phyloP scores from a whole-genome alignment of 2,888 invertebrate genomes.

The Scaptomyza cyrtandrae region DNA sequence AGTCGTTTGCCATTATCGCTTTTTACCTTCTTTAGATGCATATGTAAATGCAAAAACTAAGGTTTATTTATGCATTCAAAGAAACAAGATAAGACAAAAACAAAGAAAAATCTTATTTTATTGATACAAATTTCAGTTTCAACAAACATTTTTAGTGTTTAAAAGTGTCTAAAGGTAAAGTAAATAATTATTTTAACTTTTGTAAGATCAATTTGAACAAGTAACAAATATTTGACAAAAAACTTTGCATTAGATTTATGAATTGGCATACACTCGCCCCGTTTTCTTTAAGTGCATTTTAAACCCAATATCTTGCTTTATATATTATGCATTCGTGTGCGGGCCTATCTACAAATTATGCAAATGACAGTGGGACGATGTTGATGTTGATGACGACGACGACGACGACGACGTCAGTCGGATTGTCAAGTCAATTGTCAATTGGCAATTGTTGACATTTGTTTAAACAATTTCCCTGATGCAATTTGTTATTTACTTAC shows the following conservation, averaged over 20 bases:
- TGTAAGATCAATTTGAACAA: too few species aligned
- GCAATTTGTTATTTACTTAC: slow-evolving; percentile 50
- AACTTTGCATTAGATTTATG: too few species aligned
- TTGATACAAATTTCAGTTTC: too few species aligned
- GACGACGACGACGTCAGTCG: slow-evolving; percentile 46
- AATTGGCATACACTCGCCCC: too few species aligned
- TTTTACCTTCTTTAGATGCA: slow-evolving; percentile 43
- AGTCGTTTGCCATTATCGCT: slow-evolving; percentile 60
- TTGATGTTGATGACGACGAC: neutral
- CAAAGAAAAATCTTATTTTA: too few species aligned
- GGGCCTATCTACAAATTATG: slow-evolving; percentile 72
- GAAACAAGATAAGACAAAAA: neutral
- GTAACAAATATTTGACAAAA: too few species aligned
- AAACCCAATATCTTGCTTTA: slow-evolving; percentile 44
- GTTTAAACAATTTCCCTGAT: slow-evolving; percentile 62
- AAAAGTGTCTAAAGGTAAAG: too few species aligned
- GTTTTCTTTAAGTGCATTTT: neutral
- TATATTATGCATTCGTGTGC: slow-evolving; percentile 57
- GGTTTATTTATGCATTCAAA: slow-evolving; percentile 49
- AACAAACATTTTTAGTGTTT: too few species aligned
- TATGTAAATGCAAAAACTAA: slow-evolving; percentile 29
- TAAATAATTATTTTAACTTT: too few species aligned
- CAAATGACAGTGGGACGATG: slow-evolving; percentile 68
- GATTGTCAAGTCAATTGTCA: slow-evolving; percentile 47
- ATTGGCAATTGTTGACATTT: slow-evolving; percentile 66